These are phyloP conservation scores for Trachurus trachurus DNA, from an alignment of 2,797 vertebrate species.

Conservation along the genomic window DNA sequence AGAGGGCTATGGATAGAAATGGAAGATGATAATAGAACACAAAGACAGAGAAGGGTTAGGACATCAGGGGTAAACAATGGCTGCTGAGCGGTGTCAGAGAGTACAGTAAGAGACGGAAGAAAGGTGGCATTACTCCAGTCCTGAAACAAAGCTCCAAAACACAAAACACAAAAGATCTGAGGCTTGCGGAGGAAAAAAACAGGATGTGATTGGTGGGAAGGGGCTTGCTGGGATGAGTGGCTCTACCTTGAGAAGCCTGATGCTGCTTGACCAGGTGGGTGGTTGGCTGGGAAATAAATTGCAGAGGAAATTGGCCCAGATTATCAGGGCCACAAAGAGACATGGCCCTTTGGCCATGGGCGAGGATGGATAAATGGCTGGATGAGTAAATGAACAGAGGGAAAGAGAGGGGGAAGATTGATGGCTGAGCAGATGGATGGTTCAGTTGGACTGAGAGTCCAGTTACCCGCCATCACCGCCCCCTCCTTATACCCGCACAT, in stretches of 20 bases:
- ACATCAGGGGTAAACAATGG: slow-evolving; percentile 49
- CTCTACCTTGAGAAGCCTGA: slow-evolving; percentile 85
- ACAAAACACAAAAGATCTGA: slow-evolving; percentile 60
- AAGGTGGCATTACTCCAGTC: slow-evolving; percentile 21
- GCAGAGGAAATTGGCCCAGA: slow-evolving; percentile 84
- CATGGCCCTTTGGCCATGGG: slow-evolving; percentile 76
- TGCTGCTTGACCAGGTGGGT: slow-evolving; percentile 82
- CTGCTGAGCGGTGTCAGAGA: slow-evolving; percentile 18
- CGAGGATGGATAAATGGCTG: slow-evolving; percentile 76
- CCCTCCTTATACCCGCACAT: slow-evolving; percentile 20
- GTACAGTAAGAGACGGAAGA: slow-evolving; percentile 28
- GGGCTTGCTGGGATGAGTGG: slow-evolving; percentile 92
- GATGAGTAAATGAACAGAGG: slow-evolving; percentile 77
- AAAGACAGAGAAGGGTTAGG: slow-evolving; percentile 39
- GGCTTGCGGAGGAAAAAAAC: slow-evolving; percentile 75
- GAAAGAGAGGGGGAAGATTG: slow-evolving; percentile 68
- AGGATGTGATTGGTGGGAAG: slow-evolving; percentile 87
- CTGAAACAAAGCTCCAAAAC: slow-evolving; percentile 54
- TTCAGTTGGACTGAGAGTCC: slow-evolving; percentile 62
- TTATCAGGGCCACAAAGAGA: slow-evolving; percentile 84
- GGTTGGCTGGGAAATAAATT: slow-evolving; percentile 83
- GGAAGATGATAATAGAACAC: slow-evolving; percentile 58
- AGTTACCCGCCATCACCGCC: slow-evolving; percentile 31
- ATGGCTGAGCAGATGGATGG: slow-evolving; percentile 73
- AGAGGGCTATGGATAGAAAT: slow-evolving; percentile 48